Percentiles rank a stretch among this genome's conserved stretches.
Evolutionary conservation across 2,888 invertebrate genomes (phyloP).

Genomic region (Acrobasis repandana): DNA sequence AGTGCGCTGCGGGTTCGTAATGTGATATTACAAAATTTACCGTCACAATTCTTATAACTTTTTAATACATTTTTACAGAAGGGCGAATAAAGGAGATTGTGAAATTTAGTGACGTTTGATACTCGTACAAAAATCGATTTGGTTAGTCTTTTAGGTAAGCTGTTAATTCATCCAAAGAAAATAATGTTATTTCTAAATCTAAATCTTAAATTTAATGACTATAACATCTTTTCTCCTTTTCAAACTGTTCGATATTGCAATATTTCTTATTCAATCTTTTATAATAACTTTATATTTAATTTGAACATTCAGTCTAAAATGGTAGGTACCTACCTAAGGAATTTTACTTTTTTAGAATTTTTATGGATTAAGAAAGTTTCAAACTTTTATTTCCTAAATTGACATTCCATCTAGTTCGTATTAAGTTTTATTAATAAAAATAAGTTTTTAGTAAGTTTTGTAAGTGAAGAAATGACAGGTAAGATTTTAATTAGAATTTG

Average conservation of each 20-base stretch:
- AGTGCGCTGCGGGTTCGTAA: constrained; percentile 48
- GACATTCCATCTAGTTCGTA: background rate
- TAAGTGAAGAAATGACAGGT: background rate
- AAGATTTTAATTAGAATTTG: constrained; percentile 8
- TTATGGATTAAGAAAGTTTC: background rate
- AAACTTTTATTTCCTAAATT: background rate
- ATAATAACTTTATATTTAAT: background rate
- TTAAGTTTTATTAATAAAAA: background rate
- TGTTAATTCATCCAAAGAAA: constrained; percentile 43
- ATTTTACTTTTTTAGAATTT: background rate
- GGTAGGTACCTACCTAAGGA: background rate
- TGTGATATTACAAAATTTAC: constrained; percentile 56
- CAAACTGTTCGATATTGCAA: constrained; percentile 1
- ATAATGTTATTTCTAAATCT: constrained; percentile 28
- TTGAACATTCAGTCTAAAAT: too few species aligned
- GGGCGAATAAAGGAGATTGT: constrained; percentile 13
- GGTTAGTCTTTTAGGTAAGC: constrained; percentile 30
- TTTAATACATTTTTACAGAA: constrained; percentile 30
- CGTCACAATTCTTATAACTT: constrained; percentile 53
- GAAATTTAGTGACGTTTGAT: constrained; percentile 6
- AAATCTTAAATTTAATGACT: constrained; percentile 21
- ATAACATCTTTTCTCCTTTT: constrained; percentile 1
- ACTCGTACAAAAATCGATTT: constrained; percentile 31
- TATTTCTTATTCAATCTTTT: background rate
- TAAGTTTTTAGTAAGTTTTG: background rate